Base-by-base conservation (phyloP, 2,888 invertebrate species). In the Archips xylosteana region DNA sequence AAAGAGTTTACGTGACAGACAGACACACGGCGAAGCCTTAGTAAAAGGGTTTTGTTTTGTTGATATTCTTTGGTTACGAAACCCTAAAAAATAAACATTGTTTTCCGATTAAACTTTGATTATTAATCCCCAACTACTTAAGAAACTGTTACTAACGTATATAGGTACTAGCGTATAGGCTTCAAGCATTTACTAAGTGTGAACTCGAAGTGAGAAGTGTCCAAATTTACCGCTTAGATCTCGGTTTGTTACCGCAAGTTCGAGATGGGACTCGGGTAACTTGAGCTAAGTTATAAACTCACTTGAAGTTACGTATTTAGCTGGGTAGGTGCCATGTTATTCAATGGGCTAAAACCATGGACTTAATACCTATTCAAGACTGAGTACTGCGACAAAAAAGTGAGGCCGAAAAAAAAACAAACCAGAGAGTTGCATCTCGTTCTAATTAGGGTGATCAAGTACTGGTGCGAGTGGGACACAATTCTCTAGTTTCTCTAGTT, bases 181-280 rank as follows among this genome's bases (percentile, higher is more conserved):
- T 49, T 61, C 49, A 68, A 57, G 36, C 70, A 63, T 62, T 68
- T 67, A 73, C 62, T 73, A 64, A 64, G 60, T 74, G 73, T 69
- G 59, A 74, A 69, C 69, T 74, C 32, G 42, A 60, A 74, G 73
- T 60, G 73, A 34, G 73, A 69, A 74, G 73, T 74, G 73, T 74
- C 63, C 69, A 69, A 72, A 74, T 74, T 74, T 51, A 42, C 63
- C 42, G 60, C 73, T 74, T 69, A 74, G 73, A 74, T 69, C 73
- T 74, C 15, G 68, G 72, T 69, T 64, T 64, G 49, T 54, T 74
- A 69, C 69, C 64, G 42, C 73, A 74, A 74, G 32, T 74, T 74
- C 23, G 63, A 73, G 73, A 68, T 39, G 68, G 73, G 62, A 63
- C 49, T 45, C 66, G 13, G 62, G 47, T 68, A 73, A 73, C 72